Conservation (phyloP, 2,888 invertebrate genomes). For the Leucoptera coffeella region DNA sequence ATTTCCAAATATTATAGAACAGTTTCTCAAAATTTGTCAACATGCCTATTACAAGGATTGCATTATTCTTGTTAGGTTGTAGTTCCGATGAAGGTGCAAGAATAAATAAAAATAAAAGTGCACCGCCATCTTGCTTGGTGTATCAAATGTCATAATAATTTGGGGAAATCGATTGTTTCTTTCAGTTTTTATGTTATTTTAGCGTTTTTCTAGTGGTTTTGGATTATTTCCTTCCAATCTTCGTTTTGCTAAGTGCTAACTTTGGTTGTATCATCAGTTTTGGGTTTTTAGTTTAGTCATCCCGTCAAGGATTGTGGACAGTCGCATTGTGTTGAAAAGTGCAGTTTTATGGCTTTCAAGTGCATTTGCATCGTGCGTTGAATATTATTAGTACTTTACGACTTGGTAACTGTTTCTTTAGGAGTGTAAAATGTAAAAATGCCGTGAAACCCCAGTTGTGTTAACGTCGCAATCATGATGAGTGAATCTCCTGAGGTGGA, state of each 20-base stretch:
- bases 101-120: no score
- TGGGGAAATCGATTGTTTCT: slow-evolving; percentile 31
- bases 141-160: slow-evolving; percentile 54
- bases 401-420: neutral
- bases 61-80: no score
- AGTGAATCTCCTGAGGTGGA: slow-evolving; percentile 47
- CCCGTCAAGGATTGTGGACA: slow-evolving; percentile 39
- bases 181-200: slow-evolving; percentile 35
- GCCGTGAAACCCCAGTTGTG: slow-evolving; percentile 5
- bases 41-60: no score
- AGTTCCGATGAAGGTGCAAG: no score
- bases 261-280: slow-evolving; percentile 11
- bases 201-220: slow-evolving; percentile 17
- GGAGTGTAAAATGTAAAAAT: neutral
- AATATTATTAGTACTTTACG: neutral
- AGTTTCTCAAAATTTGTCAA: no score
- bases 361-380: no score
- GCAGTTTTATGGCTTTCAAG: neutral
- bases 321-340: slow-evolving; percentile 15
- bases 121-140: slow-evolving; percentile 51
- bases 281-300: slow-evolving; percentile 18
- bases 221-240: slow-evolving; percentile 15
- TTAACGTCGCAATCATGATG: slow-evolving; percentile 30
- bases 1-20: no score
- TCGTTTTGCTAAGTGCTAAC: slow-evolving; percentile 14